These are phyloP conservation scores for Heliothis peltigera DNA, from an alignment of 2,888 invertebrate species.

Conservation along the genomic window DNA sequence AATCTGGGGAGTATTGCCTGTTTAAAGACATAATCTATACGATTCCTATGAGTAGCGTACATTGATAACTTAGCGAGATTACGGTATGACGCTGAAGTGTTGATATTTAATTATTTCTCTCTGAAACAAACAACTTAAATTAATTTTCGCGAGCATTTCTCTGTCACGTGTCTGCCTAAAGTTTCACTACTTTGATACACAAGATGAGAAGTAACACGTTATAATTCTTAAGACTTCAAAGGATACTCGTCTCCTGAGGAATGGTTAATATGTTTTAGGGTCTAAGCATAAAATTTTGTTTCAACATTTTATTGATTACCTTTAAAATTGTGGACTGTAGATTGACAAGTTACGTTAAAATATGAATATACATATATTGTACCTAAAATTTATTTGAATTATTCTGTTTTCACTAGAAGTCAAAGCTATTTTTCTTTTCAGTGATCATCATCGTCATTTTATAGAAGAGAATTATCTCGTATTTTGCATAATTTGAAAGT, in stretches of 20 bases:
- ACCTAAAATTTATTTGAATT: too few relatives aligned
- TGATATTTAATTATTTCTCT: slow-evolving; percentile 65
- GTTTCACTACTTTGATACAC: slow-evolving; percentile 33
- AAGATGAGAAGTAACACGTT: slow-evolving; percentile 20
- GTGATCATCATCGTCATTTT: not conserved
- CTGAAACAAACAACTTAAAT: slow-evolving; percentile 72
- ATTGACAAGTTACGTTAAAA: too few relatives aligned
- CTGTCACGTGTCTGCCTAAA: slow-evolving; percentile 54
- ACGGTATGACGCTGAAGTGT: slow-evolving; percentile 56
- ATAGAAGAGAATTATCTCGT: not conserved
- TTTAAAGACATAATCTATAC: slow-evolving; percentile 19
- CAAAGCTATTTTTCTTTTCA: too few relatives aligned
- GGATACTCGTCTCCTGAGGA: not conserved
- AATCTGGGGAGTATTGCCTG: slow-evolving; percentile 36
- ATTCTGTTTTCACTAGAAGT: too few relatives aligned
- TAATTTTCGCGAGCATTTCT: slow-evolving; percentile 69
- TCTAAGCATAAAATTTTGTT: too few relatives aligned
- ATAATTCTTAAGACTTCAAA: too few relatives aligned
- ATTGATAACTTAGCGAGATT: slow-evolving; percentile 34
- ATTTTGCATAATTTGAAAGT: not conserved
- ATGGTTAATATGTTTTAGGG: not conserved
- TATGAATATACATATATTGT: too few relatives aligned
- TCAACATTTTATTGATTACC: too few relatives aligned
- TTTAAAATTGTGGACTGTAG: too few relatives aligned
- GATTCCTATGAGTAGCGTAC: slow-evolving; percentile 26